Conservation (phyloP, 2,888 invertebrate genomes). For the Ischnura elegans region DNA sequence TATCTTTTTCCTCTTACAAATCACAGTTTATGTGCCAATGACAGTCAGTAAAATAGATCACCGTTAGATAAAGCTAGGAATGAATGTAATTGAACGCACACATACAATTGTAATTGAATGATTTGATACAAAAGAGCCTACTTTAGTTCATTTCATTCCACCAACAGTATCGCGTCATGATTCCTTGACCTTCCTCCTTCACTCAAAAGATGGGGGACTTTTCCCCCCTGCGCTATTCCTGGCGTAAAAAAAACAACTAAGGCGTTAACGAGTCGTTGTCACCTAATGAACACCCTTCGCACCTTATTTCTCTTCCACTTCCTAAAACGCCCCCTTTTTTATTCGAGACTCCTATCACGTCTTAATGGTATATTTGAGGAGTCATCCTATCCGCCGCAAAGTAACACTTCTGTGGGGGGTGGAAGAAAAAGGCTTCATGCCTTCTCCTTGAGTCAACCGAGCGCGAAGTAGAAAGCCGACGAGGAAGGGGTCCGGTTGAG, state of each 20-base stretch:
- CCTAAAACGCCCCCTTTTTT: not conserved
- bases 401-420: not conserved
- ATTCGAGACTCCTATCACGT: slow-evolving; percentile 27
- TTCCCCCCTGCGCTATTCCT: not conserved
- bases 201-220: not conserved
- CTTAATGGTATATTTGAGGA: slow-evolving; percentile 37
- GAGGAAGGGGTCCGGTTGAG: not conserved
- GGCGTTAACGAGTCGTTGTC: not conserved
- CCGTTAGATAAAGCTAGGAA: no score
- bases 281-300: not conserved
- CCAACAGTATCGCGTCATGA: not conserved
- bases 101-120: no score
- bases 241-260: not conserved
- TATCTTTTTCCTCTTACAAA: no score
- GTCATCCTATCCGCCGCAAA: not conserved
- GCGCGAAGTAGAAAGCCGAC: not conserved
- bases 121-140: no score
- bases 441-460: not conserved
- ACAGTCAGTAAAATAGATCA: no score
- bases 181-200: not conserved
- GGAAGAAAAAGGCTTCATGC: not conserved
- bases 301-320: not conserved
- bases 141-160: not conserved
- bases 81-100: no score
- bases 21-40: no score